A percentile compares a stretch with the other conserved stretches of the same genome.
phyloP scores from a whole-genome alignment of 2,797 vertebrate species.

The Eulemur coronatus region DNA sequence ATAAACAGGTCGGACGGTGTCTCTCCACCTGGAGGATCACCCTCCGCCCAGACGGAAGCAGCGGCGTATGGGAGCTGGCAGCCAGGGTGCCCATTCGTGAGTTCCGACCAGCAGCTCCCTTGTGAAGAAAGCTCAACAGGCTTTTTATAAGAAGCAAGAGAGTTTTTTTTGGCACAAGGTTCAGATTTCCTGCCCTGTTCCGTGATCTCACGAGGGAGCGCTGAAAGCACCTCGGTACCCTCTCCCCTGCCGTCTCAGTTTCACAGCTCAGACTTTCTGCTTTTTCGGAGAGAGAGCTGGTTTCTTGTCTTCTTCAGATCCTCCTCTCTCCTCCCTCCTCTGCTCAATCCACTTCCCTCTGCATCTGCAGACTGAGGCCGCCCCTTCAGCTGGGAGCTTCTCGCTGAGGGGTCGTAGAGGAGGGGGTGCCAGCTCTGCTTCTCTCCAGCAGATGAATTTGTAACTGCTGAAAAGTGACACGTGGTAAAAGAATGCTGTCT shows the following conservation, averaged over 20 bases:
- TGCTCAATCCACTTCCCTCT: constrained; percentile 14
- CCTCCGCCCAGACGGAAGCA: neutral
- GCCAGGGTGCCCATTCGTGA: fast-evolving
- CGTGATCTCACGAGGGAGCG: constrained; percentile 80
- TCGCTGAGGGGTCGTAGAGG: neutral
- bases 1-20: neutral
- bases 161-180: constrained; percentile 76
- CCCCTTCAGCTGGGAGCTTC: constrained; percentile 8
- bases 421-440: neutral
- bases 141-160: constrained; percentile 58
- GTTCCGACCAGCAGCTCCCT: constrained; percentile 31
- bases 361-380: constrained; percentile 37
- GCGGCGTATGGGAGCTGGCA: neutral
- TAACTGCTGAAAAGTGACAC: neutral
- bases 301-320: constrained; percentile 61
- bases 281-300: constrained; percentile 58
- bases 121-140: neutral
- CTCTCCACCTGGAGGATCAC: neutral
- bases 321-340: neutral
- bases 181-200: constrained; percentile 78
- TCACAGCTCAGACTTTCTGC: constrained; percentile 61
- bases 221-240: constrained; percentile 47
- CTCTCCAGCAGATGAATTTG: neutral
- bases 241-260: neutral
- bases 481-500: neutral